A percentile compares a stretch with the other conserved stretches of the same genome.
phyloP scores from a whole-genome alignment of 2,113 vertebrate species.

The Microcebus tavaratra region DNA sequence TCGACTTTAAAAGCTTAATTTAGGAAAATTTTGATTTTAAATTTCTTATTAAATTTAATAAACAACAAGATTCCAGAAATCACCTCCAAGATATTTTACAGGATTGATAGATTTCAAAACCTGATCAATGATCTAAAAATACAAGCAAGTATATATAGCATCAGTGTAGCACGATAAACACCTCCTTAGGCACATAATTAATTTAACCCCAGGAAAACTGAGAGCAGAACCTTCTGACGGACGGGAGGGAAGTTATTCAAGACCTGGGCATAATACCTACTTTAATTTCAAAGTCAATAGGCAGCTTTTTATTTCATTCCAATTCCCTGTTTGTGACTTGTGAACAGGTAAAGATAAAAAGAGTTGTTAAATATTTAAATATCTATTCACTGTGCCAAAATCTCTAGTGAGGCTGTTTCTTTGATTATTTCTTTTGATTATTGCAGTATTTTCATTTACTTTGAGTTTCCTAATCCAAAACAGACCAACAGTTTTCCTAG shows the following conservation, averaged over 20 bases:
- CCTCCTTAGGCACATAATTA: background rate
- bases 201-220: background rate
- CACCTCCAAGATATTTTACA: background rate
- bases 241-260: conserved; percentile 20
- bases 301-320: conserved; percentile 43
- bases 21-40: background rate
- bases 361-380: conserved; percentile 71
- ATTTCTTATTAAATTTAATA: background rate
- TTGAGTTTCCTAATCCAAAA: conserved; percentile 50
- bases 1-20: background rate
- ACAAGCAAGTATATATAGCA: background rate
- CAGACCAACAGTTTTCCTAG: conserved; percentile 43
- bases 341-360: conserved; percentile 66
- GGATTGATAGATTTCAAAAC: background rate
- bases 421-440: conserved; percentile 72
- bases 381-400: conserved; percentile 57
- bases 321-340: conserved; percentile 53
- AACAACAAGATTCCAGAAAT: background rate
- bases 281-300: conserved; percentile 65
- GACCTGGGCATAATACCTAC: background rate
- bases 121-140: background rate
- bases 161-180: background rate
- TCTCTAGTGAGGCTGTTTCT: conserved; percentile 40
- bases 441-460: conserved; percentile 64
- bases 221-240: background rate